Evolutionary conservation across 1,140 invertebrate species (phyloP), one percentile per base, ranked within the genome.

Genomic region (Coptotermes formosanus): DNA sequence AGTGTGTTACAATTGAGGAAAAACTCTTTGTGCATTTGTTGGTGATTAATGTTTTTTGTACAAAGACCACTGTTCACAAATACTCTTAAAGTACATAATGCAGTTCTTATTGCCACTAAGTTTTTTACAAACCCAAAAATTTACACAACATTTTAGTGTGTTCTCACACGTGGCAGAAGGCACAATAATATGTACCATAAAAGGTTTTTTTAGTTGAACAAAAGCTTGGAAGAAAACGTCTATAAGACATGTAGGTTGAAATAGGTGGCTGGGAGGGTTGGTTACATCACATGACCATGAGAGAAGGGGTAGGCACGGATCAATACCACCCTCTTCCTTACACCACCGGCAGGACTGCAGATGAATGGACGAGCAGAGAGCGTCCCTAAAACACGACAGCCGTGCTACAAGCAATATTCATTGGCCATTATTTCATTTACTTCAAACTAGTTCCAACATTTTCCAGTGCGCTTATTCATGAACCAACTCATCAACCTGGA

Each of bases 241-340:
- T 30, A 75, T 30, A 75, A 75, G 14, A 83, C 32, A 52, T 43
- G 16, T 16, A 32, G 2, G 21, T 30, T 75, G 64, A 75, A 75
- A 75, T 30, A 75, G 64, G 19, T 43, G 48, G 11, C 43, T 45
- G 59, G 52, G 16, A 38, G 25, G 64, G 64, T 75, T n/a, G 64
- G 64, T 75, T 75, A 87, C 23, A 85, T 55, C 45, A 85, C 84
- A 69, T 55, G 84, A 55, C 84, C 45, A 52, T 11, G 59, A 52
- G 84, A 43, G 12, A 64, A 85, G 55, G 84, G 84, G 84, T 85
- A 48, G 82, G 19, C n/a, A 21, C 64, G 64, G 82, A 83, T 83
- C 82, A 83, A 83, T 83, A 83, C 82, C 48, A 43, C 82, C 48
- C 48, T 75, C n/a, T 64, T 16, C 45, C 9, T 48, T 9, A 21